A percentile compares a stretch with the other conserved stretches of the same genome.
Conservation (phyloP, 2,113 vertebrate species). For the Opisthocomus hoazin region DNA sequence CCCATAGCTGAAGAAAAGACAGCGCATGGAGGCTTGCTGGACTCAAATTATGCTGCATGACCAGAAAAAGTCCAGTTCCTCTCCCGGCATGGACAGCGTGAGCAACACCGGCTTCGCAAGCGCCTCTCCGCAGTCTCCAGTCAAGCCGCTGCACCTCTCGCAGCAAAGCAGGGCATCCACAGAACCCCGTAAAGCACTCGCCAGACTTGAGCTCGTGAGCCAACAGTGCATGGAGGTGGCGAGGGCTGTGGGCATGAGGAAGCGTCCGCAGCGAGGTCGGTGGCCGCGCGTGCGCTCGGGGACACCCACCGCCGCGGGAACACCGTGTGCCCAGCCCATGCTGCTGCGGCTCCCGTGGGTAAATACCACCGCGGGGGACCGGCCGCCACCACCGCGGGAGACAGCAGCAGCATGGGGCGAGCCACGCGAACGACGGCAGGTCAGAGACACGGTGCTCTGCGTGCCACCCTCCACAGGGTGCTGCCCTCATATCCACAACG, state of each 20-base stretch:
- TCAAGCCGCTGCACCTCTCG: background rate
- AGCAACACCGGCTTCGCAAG: background rate
- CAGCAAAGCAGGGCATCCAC: background rate
- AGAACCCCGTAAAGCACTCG: background rate
- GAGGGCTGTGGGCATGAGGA: background rate
- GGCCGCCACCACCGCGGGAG: background rate
- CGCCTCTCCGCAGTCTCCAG: background rate
- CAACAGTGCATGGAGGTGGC: accelerated
- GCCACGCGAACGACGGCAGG: background rate
- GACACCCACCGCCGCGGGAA: background rate
- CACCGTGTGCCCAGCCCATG: no score
- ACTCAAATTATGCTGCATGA: background rate
- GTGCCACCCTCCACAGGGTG: no score
- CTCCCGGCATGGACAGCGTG: background rate
- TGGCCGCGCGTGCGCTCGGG: accelerated
- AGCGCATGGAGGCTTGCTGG: background rate
- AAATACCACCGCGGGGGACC: accelerated
- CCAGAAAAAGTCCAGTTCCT: background rate
- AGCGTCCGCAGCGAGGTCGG: accelerated
- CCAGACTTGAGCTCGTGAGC: accelerated
- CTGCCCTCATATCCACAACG: accelerated
- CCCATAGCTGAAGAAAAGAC: background rate
- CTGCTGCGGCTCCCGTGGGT: no score
- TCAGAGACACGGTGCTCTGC: accelerated
- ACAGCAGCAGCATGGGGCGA: background rate